phyloP scores from a whole-genome alignment of 2,888 invertebrate species.

The Petrolisthes cinctipes region DNA sequence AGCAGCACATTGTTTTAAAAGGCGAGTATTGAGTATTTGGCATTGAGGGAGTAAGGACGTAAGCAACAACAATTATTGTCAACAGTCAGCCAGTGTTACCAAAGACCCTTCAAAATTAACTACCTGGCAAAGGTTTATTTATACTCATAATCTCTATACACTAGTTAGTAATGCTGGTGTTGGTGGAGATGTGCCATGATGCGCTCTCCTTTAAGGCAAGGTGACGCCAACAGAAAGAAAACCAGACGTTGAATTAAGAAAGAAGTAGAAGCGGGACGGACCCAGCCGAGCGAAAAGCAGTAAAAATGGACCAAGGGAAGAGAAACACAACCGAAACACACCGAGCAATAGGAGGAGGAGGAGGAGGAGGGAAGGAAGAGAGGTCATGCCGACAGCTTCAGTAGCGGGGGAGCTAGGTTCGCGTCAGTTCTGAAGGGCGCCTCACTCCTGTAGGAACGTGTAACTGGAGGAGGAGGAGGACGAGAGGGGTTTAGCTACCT shows the following conservation, averaged over 20 bases:
- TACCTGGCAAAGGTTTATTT: constrained; percentile 28
- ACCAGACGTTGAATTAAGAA: constrained; percentile 18
- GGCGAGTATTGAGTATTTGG: constrained; percentile 49
- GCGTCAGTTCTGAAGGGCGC: not conserved
- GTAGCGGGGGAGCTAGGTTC: not conserved
- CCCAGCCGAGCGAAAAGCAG: constrained; percentile 39
- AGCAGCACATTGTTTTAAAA: not conserved
- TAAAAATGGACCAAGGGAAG: constrained; percentile 41
- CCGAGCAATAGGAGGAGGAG: constrained; percentile 29
- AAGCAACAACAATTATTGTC: constrained; percentile 59
- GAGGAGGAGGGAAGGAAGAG: constrained; percentile 21
- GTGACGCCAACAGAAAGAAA: constrained; percentile 18
- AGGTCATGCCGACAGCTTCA: constrained; percentile 35
- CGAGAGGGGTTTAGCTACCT: not conserved
- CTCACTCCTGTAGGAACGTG: not conserved
- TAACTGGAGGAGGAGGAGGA: not conserved
- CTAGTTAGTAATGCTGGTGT: not conserved
- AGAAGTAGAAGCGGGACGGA: not conserved
- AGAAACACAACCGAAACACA: constrained; percentile 34
- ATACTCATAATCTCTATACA: not conserved
- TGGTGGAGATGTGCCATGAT: not conserved
- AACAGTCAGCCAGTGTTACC: constrained; percentile 57
- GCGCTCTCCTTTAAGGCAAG: constrained; percentile 1
- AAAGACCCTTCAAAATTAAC: constrained; percentile 37
- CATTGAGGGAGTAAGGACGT: constrained; percentile 50